phyloP scores from a whole-genome alignment of 2,113 vertebrate genomes.

The Myotis davidii region DNA sequence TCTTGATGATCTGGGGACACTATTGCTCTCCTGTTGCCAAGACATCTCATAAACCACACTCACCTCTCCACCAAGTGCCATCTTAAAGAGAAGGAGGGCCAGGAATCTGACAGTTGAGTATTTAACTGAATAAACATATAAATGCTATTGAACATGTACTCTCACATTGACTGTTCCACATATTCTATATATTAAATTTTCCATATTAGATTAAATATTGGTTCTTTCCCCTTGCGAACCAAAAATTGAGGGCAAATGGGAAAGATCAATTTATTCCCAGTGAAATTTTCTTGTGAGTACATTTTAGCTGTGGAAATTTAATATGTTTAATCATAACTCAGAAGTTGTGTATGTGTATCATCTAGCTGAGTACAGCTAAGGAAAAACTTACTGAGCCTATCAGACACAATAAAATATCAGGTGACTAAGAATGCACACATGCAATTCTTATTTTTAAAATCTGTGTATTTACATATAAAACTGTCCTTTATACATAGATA shows the following conservation, averaged over 20 bases:
- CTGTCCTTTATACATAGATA: background rate
- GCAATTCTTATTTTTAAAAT: background rate
- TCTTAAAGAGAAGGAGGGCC: background rate
- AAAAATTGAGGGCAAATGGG: background rate
- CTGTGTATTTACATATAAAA: background rate
- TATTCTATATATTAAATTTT: background rate
- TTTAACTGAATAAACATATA: background rate
- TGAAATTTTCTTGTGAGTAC: slow-evolving; percentile 12
- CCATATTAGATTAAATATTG: background rate
- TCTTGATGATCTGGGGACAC: background rate
- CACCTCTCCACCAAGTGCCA: background rate
- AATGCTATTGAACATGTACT: background rate
- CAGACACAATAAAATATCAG: background rate
- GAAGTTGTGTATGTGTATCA: background rate
- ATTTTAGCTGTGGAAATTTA: background rate
- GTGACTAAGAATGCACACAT: background rate
- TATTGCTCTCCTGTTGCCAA: background rate
- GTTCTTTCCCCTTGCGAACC: background rate
- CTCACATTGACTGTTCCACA: background rate
- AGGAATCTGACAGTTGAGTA: background rate
- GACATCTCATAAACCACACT: background rate
- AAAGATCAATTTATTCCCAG: background rate
- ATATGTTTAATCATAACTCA: background rate
- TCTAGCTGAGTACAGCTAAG: background rate
- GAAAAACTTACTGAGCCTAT: background rate